phyloP scores from a whole-genome alignment of 2,797 vertebrate species.

The Eospalax fontanierii region DNA sequence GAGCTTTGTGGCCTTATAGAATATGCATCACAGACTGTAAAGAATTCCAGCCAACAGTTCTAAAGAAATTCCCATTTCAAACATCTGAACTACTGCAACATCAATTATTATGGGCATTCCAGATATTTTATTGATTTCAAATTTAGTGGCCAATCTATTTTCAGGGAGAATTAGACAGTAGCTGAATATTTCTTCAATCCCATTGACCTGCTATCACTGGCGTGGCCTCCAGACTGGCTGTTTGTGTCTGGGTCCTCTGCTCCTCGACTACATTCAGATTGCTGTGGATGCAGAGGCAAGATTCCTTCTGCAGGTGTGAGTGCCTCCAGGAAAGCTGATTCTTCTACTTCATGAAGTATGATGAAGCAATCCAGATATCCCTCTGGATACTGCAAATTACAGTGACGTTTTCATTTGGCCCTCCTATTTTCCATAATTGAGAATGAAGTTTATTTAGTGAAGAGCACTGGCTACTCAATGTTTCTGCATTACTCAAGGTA shows the following conservation, averaged over 20 bases:
- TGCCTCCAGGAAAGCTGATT: not conserved
- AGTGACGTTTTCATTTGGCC: constrained; percentile 62
- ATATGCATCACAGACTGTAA: not conserved
- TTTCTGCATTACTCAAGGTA: constrained; percentile 73
- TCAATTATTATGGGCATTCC: not conserved
- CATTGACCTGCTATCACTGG: not conserved
- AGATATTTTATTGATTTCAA: constrained; percentile 49
- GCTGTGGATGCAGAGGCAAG: not conserved
- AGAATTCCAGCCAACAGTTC: not conserved
- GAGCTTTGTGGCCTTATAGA: constrained; percentile 5
- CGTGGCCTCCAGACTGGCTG: constrained; percentile 1
- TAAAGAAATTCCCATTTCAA: constrained; percentile 26
- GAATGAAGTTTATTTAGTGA: constrained; percentile 77
- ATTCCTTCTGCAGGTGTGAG: not conserved
- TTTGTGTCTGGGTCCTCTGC: not conserved
- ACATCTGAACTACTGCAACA: not conserved
- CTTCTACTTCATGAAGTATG: constrained; percentile 54
- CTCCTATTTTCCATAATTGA: constrained; percentile 76
- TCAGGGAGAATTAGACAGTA: constrained; percentile 34
- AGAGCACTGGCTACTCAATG: constrained; percentile 53
- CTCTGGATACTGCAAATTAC: constrained; percentile 59
- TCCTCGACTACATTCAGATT: not conserved
- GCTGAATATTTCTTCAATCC: constrained; percentile 27
- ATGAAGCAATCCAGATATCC: constrained; percentile 31
- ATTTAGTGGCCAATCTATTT: constrained; percentile 9